phyloP scores from a whole-genome alignment of 2,888 invertebrate genomes.

The Coelinius sp. region DNA sequence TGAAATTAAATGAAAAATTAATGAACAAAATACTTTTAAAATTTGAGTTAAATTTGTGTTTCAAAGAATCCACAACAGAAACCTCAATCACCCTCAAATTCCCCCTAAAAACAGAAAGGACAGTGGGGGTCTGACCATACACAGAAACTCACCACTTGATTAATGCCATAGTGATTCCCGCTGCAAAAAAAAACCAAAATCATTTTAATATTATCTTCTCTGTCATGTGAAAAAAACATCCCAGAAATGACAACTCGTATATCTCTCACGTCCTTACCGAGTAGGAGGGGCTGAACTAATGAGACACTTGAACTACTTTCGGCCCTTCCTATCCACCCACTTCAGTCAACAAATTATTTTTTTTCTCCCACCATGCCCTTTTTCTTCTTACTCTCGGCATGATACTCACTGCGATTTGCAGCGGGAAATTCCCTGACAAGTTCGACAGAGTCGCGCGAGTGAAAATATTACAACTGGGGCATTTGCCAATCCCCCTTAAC shows the following conservation, averaged over 20 bases:
- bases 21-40: constrained; percentile 8
- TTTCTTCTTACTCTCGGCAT: constrained; percentile 36
- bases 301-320: constrained; percentile 54
- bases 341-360: constrained; percentile 26
- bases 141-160: background rate
- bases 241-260: constrained; percentile 7
- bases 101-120: background rate
- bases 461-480: constrained; percentile 35
- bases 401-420: constrained; percentile 39
- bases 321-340: constrained; percentile 27
- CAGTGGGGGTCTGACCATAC: background rate
- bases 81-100: background rate
- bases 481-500: constrained; percentile 43
- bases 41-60: background rate
- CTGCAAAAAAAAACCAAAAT: background rate
- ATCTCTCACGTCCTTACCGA: constrained; percentile 7
- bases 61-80: background rate
- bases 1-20: background rate
- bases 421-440: constrained; percentile 32
- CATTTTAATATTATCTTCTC: background rate
- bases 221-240: constrained; percentile 2
- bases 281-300: constrained; percentile 38
- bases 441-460: constrained; percentile 39
- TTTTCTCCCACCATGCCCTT: constrained; percentile 42
- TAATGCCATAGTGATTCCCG: background rate